These are phyloP conservation scores for Pempheris klunzingeri DNA, from an alignment of 2,797 vertebrate species.

Conservation along the genomic window DNA sequence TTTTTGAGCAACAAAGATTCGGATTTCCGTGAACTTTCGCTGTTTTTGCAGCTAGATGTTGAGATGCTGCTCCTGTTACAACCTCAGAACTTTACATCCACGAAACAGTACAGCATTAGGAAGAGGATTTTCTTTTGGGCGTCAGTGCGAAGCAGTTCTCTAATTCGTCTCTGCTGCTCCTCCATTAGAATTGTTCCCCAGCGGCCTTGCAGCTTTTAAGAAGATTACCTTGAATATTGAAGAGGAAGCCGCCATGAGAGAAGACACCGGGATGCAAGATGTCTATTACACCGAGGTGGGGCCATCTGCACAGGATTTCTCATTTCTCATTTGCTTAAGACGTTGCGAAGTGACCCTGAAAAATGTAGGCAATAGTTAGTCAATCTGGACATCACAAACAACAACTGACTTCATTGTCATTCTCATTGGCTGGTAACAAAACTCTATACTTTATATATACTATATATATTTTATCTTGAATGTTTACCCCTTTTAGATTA, in stretches of 20 bases:
- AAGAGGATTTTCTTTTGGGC: background rate
- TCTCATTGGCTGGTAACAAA: background rate
- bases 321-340: background rate
- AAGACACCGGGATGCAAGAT: slow-evolving; percentile 97
- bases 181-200: slow-evolving; percentile 90
- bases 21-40: background rate
- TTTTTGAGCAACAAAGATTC: background rate
- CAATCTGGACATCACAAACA: background rate
- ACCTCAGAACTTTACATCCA: background rate
- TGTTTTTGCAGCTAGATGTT: background rate
- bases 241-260: slow-evolving; percentile 98
- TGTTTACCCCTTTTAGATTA: no score
- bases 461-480: no score
- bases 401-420: background rate
- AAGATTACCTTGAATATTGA: slow-evolving; percentile 95
- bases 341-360: background rate
- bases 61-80: background rate
- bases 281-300: slow-evolving; percentile 96
- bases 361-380: background rate
- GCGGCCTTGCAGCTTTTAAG: slow-evolving; percentile 93
- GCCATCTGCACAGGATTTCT: background rate
- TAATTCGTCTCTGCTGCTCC: slow-evolving; percentile 10
- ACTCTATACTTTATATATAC: no score
- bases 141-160: background rate
- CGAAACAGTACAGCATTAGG: background rate